phyloP scores from a whole-genome alignment of 2,797 vertebrate species.

The Sarcophilus harrisii region DNA sequence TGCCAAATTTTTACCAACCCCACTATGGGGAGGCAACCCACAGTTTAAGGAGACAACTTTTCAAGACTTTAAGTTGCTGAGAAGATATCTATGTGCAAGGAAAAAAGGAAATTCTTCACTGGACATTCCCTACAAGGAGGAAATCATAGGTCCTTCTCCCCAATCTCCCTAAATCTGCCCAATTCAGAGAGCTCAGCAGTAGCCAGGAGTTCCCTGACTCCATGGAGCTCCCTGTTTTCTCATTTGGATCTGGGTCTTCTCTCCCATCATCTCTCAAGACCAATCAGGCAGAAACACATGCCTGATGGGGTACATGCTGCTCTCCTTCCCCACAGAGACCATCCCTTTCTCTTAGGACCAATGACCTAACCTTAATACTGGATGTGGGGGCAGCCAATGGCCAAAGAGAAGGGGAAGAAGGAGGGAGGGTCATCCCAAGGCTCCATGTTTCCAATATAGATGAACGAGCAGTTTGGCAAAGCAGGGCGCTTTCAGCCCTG shows the following conservation, averaged over 20 bases:
- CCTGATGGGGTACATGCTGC: not conserved
- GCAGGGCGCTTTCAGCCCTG: slow-evolving; percentile 59
- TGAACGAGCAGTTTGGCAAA: slow-evolving; percentile 44
- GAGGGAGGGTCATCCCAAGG: not conserved
- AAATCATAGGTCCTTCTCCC: not conserved
- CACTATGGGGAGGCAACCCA: too few relatives aligned
- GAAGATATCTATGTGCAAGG: not conserved
- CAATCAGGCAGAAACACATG: not conserved
- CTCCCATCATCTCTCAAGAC: not conserved
- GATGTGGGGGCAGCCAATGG: not conserved
- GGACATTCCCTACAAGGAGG: not conserved
- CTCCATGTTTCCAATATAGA: slow-evolving; percentile 28
- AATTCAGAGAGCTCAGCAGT: not conserved
- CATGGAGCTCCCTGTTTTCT: not conserved
- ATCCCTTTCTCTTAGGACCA: not conserved
- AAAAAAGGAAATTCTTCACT: not conserved
- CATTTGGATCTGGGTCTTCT: not conserved
- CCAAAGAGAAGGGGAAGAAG: not conserved
- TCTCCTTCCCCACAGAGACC: not conserved
- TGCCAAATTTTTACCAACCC: too few relatives aligned
- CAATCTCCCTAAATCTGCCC: not conserved
- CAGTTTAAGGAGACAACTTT: not conserved
- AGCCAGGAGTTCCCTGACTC: not conserved
- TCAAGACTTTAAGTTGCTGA: not conserved
- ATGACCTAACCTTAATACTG: not conserved